phyloP scores from a whole-genome alignment of 2,113 vertebrate species.

The Vombatus ursinus region DNA sequence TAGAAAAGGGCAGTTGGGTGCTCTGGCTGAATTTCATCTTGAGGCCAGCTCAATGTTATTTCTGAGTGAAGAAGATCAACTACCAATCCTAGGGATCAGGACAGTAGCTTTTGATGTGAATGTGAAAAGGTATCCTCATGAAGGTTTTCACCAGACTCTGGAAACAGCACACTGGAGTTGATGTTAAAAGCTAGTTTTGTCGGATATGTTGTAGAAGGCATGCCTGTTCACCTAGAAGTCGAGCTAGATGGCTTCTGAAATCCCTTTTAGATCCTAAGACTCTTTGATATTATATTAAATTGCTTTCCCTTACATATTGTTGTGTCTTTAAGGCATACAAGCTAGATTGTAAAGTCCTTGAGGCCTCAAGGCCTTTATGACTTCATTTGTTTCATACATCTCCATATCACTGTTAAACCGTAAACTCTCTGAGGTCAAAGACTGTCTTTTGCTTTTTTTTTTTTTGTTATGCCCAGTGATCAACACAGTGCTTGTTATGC shows the following conservation, averaged over 20 bases:
- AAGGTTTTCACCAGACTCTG: neutral
- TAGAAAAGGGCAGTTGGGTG: neutral
- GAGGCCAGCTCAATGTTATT: neutral
- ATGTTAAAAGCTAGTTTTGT: neutral
- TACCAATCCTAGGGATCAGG: neutral
- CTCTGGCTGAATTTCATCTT: neutral
- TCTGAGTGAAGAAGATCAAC: neutral
- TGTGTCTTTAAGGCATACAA: neutral
- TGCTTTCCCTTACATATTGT: neutral
- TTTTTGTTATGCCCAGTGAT: neutral
- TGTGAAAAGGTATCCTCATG: neutral
- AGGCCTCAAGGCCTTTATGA: no score
- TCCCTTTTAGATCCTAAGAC: neutral
- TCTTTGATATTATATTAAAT: neutral
- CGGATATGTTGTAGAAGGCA: neutral
- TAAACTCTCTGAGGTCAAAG: neutral
- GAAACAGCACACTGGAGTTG: neutral
- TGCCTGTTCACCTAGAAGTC: neutral
- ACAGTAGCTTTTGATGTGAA: neutral
- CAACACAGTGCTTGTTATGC: neutral
- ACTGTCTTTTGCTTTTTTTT: neutral
- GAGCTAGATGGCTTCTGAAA: neutral
- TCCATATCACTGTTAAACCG: neutral
- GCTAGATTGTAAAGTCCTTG: neutral
- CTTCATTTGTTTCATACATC: constrained; percentile 6